phyloP scores from a whole-genome alignment of 2,888 invertebrate genomes.

The Neoitamus cyanurus region DNA sequence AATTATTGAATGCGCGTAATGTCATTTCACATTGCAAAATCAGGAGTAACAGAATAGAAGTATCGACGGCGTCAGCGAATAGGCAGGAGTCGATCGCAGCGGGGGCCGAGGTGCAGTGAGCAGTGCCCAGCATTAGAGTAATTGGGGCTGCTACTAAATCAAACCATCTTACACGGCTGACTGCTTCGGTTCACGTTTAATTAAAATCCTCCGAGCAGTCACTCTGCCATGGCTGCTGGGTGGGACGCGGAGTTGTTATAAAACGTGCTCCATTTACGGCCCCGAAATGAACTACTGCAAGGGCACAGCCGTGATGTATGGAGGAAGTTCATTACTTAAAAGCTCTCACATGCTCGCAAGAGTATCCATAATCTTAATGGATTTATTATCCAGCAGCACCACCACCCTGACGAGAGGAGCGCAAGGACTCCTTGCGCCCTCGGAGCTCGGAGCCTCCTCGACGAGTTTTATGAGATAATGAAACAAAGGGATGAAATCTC shows the following conservation, averaged over 20 bases:
- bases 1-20: background rate
- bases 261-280: conserved; percentile 1
- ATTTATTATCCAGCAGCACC: background rate
- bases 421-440: background rate
- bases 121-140: background rate
- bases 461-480: background rate
- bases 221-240: background rate
- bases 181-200: background rate
- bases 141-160: background rate
- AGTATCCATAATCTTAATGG: conserved; percentile 5
- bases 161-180: background rate
- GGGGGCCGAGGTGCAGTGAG: background rate
- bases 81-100: background rate
- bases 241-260: background rate
- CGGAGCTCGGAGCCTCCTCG: background rate
- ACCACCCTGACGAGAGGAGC: background rate
- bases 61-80: background rate
- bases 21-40: background rate
- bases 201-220: background rate
- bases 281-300: background rate
- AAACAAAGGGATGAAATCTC: conserved; percentile 1
- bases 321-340: conserved; percentile 5
- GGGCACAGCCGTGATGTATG: background rate
- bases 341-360: background rate
- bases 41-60: background rate